Percentiles rank a stretch among this genome's conserved stretches.
phyloP scores from a whole-genome alignment of 1,140 invertebrate genomes.

The Musca vetustissima region DNA sequence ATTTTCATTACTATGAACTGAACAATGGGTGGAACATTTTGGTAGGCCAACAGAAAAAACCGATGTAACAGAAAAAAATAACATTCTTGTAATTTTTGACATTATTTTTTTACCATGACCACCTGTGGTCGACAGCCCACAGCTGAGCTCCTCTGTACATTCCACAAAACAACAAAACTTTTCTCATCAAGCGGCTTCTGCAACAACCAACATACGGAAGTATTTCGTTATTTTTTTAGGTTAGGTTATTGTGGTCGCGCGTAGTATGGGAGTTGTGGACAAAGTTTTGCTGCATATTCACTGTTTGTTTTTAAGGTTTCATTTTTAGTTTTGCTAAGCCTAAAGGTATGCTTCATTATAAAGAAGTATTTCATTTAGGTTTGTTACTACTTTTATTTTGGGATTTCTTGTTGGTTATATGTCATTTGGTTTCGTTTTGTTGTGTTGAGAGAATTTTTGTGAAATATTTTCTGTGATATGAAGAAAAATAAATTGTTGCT shows the following conservation, averaged over 20 bases:
- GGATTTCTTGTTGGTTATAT: no score
- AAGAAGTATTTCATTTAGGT: neutral
- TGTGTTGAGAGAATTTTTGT: no score
- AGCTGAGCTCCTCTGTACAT: neutral
- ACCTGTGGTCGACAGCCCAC: slow-evolving; percentile 25
- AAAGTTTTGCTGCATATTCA: neutral
- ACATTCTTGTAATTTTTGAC: slow-evolving; percentile 23
- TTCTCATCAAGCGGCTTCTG: slow-evolving; percentile 6
- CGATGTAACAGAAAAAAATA: neutral
- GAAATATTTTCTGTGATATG: no score
- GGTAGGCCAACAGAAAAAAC: neutral
- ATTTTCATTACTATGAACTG: no score
- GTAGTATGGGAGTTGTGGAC: neutral
- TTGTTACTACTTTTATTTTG: no score
- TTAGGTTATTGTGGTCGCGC: no score
- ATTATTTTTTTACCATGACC: slow-evolving; percentile 26
- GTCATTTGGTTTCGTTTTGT: no score
- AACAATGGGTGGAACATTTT: no score
- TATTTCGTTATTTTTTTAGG: neutral
- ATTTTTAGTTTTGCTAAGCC: neutral
- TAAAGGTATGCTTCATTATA: slow-evolving; percentile 16
- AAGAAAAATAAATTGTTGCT: no score
- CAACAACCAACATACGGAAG: neutral
- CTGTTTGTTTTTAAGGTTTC: neutral
- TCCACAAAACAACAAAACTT: neutral